Base-by-base conservation (phyloP, 1,140 invertebrate genomes). In the Aphaenogaster ashmeadi region DNA sequence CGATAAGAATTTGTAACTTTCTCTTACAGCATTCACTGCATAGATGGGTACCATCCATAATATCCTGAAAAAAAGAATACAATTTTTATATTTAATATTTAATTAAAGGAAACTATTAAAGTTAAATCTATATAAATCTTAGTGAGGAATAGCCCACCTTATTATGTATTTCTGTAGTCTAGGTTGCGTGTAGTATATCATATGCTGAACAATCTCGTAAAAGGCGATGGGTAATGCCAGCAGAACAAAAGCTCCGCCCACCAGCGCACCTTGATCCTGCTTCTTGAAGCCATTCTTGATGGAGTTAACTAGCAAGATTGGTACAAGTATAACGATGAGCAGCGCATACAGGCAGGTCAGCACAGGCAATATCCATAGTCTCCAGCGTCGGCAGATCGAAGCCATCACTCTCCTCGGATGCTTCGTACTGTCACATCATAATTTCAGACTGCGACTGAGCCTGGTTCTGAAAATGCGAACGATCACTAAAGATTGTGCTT, bases 11-110 rank as follows among this genome's bases (percentile, higher is more conserved):
- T 69, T 83, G 18, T 67, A 92, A 85, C 84, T 90, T 83, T 86
- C 93, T 97, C 97, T 97, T 96, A 98, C 98, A 88, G 98, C 98
- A 97, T 99, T 99, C 13, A 98, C 94, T 52, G 98, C 98, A 97
- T 99, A 99, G 92, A 99, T 99, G 89, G 99, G 99, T 71, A 99
- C 98, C 99, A 99, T 99, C 98, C 98, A 99, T 91, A 99, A 94
- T 95, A 99, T 98, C 94, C 99, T 98, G 95, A 90, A 97, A 97
- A 90, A 91, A 92, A 52, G 15, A 52, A 79, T 5, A 66, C 8
- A 18, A 52, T 58, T 21, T 66, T 77, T 21, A 77, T 21, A 60
- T 54, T 69, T 60, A 36, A 67, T 66, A 74, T 13, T 33, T 47
- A 15, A 62, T 64, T 21, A n/a, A 44, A 69, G 66, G 27, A 79